These are phyloP conservation scores for Nomada flava DNA, from an alignment of 2,888 invertebrate genomes.

Conservation along the genomic window DNA sequence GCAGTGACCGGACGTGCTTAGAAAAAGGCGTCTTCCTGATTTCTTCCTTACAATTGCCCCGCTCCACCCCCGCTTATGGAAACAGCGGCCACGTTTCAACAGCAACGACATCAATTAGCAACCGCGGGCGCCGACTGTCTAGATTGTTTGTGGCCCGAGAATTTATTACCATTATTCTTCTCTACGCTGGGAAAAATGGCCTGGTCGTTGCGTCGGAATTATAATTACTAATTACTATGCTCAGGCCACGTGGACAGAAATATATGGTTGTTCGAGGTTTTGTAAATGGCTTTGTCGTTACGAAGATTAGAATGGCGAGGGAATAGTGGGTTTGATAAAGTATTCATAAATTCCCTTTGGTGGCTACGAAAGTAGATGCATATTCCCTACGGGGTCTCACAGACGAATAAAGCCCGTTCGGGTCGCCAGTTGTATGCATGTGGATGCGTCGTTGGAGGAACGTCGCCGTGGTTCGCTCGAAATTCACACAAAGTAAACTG, in stretches of 20 bases:
- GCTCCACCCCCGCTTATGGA: too few species aligned
- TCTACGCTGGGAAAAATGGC: neutral
- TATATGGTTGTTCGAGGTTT: neutral
- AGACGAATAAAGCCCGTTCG: neutral
- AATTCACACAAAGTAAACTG: neutral
- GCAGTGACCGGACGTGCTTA: too few species aligned
- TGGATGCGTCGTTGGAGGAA: neutral
- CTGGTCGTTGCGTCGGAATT: too few species aligned
- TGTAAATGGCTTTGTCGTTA: neutral
- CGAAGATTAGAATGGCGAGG: neutral
- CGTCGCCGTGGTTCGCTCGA: neutral
- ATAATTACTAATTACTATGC: too few species aligned
- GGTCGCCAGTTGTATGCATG: neutral
- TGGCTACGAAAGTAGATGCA: too few species aligned
- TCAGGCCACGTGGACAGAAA: neutral
- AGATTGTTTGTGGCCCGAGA: slow-evolving; percentile 4
- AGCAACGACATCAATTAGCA: slow-evolving; percentile 22
- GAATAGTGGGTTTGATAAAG: neutral
- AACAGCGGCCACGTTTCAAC: too few species aligned
- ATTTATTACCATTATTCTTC: slow-evolving; percentile 16
- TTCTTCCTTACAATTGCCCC: too few species aligned
- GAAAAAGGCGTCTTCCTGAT: too few species aligned
- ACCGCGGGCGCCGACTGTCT: slow-evolving; percentile 2
- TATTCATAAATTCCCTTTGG: neutral
- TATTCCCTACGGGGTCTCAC: neutral